phyloP scores from a whole-genome alignment of 2,113 vertebrate genomes.

The Nothocercus julius region DNA sequence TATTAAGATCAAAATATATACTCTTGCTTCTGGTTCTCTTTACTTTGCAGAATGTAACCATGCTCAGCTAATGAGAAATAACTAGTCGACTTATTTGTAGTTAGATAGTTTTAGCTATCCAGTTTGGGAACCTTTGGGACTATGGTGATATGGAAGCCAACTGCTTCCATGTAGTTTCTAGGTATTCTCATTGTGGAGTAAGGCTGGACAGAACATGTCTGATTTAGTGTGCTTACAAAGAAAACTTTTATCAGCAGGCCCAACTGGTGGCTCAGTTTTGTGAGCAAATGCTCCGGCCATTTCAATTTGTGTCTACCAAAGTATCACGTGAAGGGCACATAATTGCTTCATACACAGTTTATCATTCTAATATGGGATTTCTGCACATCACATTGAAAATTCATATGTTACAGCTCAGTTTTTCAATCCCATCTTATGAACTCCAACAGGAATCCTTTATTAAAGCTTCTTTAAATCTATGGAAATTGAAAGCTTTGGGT shows the following conservation, averaged over 20 bases:
- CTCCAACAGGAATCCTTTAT: neutral
- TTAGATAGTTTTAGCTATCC: neutral
- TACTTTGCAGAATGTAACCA: neutral
- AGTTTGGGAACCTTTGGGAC: neutral
- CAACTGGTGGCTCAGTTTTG: neutral
- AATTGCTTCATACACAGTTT: neutral
- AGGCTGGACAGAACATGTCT: neutral
- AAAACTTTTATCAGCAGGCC: neutral
- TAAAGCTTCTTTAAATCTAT: neutral
- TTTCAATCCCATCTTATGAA: neutral
- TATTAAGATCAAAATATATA: neutral
- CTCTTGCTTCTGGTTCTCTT: neutral
- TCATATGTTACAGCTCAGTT: neutral
- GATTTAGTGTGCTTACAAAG: neutral
- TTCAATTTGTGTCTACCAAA: neutral
- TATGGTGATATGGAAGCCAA: neutral
- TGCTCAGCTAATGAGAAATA: neutral
- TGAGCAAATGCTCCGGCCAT: neutral
- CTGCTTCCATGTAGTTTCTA: neutral
- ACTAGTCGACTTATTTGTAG: neutral
- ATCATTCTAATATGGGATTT: neutral
- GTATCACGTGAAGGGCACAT: neutral
- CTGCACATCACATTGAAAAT: neutral
- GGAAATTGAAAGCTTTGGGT: neutral
- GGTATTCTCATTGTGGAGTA: neutral